Percentiles rank a stretch among this genome's conserved stretches.
Conservation (phyloP, 2,797 vertebrate species). For the Halcyon smyrnensis region DNA sequence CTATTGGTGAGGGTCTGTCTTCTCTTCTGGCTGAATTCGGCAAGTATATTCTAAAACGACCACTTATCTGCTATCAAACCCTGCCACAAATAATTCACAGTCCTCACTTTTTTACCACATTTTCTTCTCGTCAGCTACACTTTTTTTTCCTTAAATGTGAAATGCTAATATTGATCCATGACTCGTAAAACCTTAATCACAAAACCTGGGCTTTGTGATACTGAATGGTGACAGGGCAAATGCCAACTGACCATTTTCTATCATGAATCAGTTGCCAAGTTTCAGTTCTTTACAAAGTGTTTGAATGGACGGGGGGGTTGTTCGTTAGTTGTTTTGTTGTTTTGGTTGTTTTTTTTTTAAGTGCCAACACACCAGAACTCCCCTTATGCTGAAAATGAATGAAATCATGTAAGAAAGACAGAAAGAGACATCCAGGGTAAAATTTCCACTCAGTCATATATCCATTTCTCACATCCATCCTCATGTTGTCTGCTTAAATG, state of each 20-base stretch:
- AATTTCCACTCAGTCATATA: not conserved
- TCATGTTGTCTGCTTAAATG: not conserved
- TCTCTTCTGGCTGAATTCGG: not conserved
- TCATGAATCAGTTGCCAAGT: not conserved
- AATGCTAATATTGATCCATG: not conserved
- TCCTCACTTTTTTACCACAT: rapidly evolving
- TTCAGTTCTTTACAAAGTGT: not conserved
- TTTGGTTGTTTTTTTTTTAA: not conserved
- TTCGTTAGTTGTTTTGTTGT: not conserved
- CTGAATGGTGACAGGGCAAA: not conserved
- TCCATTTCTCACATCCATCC: not conserved
- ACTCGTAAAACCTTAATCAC: not conserved
- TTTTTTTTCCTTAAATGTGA: not conserved
- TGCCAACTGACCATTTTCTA: not conserved
- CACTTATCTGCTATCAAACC: not conserved
- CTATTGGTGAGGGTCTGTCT: conserved; percentile 14
- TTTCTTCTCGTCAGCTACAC: not conserved
- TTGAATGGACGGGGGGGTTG: rapidly evolving
- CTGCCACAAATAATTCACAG: not conserved
- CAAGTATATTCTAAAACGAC: not conserved
- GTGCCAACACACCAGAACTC: not conserved
- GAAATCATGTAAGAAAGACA: not conserved
- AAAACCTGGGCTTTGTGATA: not conserved
- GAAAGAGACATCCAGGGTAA: not conserved
- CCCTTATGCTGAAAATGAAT: not conserved